Percentiles rank a stretch among this genome's conserved stretches.
Conservation (phyloP, 2,113 vertebrate species). For the Epinephelus moara region DNA sequence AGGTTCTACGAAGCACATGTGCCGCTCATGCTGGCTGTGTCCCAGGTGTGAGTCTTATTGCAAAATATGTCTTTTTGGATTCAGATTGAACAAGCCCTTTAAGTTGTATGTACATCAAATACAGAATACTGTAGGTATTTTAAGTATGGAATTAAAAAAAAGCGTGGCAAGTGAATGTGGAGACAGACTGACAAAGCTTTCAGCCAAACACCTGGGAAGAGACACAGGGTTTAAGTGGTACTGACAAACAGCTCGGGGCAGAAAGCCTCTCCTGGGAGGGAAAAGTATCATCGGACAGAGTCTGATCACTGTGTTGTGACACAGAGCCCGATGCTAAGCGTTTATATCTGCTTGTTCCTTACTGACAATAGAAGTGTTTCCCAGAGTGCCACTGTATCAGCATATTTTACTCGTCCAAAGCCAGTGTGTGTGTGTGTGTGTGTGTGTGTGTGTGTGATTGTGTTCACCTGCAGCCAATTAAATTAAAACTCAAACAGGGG, state of each 20-base stretch:
- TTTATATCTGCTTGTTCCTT: constrained; percentile 3
- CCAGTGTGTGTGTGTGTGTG: not conserved
- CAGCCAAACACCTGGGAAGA: constrained; percentile 11
- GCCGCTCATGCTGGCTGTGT: no score
- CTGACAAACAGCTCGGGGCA: constrained; percentile 46
- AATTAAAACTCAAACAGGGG: constrained; percentile 4
- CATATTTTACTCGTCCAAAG: constrained; percentile 15
- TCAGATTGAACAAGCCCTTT: not conserved
- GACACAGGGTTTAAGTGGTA: constrained; percentile 24
- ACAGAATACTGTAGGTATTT: not conserved
- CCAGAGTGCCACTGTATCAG: constrained; percentile 5
- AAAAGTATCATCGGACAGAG: constrained; percentile 8
- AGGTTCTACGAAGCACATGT: no score
- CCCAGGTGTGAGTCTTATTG: not conserved
- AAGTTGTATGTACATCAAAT: not conserved
- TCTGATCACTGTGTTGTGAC: constrained; percentile 32
- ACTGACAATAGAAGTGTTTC: not conserved
- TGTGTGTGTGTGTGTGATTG: not conserved
- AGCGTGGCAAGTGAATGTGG: not conserved
- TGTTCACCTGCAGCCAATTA: constrained; percentile 1
- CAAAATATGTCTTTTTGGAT: not conserved
- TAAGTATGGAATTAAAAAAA: not conserved
- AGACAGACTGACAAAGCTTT: not conserved
- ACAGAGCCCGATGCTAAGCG: constrained; percentile 15
- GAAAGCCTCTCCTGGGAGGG: constrained; percentile 12